These are phyloP conservation scores for Chironomus tepperi DNA, from an alignment of 1,140 invertebrate species.

Conservation along the genomic window DNA sequence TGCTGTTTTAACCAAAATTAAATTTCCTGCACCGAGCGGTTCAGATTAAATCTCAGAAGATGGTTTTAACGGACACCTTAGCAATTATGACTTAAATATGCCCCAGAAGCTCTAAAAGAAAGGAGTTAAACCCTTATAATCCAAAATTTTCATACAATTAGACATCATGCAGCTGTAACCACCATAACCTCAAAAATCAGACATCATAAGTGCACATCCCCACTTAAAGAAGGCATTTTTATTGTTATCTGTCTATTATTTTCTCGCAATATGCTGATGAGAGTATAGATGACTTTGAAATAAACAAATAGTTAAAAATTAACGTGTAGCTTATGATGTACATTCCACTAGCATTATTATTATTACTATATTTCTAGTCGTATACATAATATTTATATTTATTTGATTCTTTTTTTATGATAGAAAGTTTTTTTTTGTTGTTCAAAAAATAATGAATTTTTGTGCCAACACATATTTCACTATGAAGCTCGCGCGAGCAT, in stretches of 20 bases:
- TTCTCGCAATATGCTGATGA: not conserved
- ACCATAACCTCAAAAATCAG: not conserved
- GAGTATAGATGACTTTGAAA: not conserved
- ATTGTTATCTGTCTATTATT: not conserved
- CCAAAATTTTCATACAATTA: no score
- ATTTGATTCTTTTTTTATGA: slow-evolving; percentile 11
- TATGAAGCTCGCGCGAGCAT: not conserved
- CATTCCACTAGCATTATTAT: not conserved
- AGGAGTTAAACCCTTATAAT: no score
- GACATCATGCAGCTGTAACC: no score
- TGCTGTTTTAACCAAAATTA: no score
- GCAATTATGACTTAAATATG: no score
- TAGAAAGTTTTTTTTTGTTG: slow-evolving; percentile 2
- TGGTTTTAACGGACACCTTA: no score
- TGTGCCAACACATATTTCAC: slow-evolving; percentile 12
- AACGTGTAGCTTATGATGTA: not conserved
- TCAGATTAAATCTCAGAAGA: no score
- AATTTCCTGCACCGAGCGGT: no score
- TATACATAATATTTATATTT: not conserved
- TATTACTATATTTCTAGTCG: not conserved
- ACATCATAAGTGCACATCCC: not conserved
- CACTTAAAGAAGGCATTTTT: not conserved
- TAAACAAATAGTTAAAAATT: slow-evolving; percentile 15
- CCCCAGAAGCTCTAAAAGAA: no score
- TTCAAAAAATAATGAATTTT: slow-evolving; percentile 6